Conservation (phyloP, 2,888 invertebrate genomes). For the Crocallis elinguaria region DNA sequence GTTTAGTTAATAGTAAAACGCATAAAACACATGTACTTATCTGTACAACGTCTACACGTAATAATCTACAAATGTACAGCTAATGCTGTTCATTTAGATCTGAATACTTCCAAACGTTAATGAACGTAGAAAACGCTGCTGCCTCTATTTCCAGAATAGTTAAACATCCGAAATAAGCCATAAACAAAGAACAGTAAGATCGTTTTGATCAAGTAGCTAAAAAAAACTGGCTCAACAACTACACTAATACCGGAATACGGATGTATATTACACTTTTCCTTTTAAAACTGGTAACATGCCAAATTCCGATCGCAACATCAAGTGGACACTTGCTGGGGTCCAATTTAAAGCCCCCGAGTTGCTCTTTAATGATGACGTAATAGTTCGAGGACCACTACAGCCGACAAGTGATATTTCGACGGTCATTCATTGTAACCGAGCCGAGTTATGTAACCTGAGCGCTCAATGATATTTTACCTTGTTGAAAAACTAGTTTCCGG, state of each 20-base stretch:
- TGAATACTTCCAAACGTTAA: no score
- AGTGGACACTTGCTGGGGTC: slow-evolving; percentile 14
- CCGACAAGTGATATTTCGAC: slow-evolving; percentile 29
- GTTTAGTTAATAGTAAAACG: no score
- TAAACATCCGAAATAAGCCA: background rate
- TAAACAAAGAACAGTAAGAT: no score
- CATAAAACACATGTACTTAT: no score
- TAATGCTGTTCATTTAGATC: no score
- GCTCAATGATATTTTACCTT: slow-evolving; percentile 24
- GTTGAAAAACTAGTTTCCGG: slow-evolving; percentile 25
- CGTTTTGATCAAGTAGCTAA: background rate
- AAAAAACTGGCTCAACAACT: background rate
- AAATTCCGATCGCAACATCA: slow-evolving; percentile 4
- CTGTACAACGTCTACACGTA: no score
- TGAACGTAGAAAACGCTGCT: no score
- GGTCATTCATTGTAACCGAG: slow-evolving; percentile 29
- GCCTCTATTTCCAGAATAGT: no score
- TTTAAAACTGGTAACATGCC: background rate
- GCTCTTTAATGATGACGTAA: slow-evolving; percentile 14
- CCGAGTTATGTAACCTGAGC: slow-evolving; percentile 23
- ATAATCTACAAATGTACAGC: no score
- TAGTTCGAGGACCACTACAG: slow-evolving; percentile 2
- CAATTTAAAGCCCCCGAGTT: slow-evolving; percentile 6
- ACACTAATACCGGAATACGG: background rate
- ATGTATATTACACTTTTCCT: slow-evolving; percentile 1